A percentile compares a stretch with the other conserved stretches of the same genome.
These are phyloP conservation scores for Cheumatopsyche charites DNA, from an alignment of 1,140 invertebrate species.

Conservation along the genomic window DNA sequence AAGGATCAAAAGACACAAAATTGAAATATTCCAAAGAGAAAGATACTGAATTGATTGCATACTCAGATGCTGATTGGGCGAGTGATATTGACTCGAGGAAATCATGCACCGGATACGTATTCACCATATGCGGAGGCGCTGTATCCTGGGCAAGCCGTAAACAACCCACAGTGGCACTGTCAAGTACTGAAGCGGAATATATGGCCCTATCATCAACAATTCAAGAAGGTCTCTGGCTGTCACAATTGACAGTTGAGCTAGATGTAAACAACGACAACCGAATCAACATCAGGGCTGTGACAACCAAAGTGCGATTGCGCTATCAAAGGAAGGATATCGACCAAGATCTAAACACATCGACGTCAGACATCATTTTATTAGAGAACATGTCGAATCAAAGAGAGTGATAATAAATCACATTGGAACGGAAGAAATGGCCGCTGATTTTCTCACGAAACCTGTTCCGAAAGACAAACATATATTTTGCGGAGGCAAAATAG, in stretches of 20 bases:
- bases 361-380: constrained; percentile 33
- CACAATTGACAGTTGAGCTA: constrained; percentile 5
- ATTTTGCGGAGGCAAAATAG: too few species aligned
- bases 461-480: too few species aligned
- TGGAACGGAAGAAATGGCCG: too few species aligned
- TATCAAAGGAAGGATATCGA: too few species aligned
- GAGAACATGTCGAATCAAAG: background rate
- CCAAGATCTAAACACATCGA: too few species aligned
- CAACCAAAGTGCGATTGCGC: too few species aligned
- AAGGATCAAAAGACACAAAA: constrained; percentile 42
- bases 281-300: too few species aligned
- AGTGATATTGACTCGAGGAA: constrained; percentile 45
- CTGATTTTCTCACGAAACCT: too few species aligned
- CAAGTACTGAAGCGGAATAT: constrained; percentile 53
- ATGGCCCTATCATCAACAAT: constrained; percentile 47
- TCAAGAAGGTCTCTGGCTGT: constrained; percentile 48
- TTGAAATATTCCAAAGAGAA: constrained; percentile 28
- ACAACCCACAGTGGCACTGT: constrained; percentile 50
- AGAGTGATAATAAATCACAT: too few species aligned
- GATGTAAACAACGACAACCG: too few species aligned
- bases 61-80: constrained; percentile 51
- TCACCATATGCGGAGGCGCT: constrained; percentile 11
- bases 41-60: constrained; percentile 38
- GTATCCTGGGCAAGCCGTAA: constrained; percentile 49
- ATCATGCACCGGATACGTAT: background rate